Evolutionary conservation across 1,140 invertebrate species (phyloP).

Genomic region (Drosophila insularis): DNA sequence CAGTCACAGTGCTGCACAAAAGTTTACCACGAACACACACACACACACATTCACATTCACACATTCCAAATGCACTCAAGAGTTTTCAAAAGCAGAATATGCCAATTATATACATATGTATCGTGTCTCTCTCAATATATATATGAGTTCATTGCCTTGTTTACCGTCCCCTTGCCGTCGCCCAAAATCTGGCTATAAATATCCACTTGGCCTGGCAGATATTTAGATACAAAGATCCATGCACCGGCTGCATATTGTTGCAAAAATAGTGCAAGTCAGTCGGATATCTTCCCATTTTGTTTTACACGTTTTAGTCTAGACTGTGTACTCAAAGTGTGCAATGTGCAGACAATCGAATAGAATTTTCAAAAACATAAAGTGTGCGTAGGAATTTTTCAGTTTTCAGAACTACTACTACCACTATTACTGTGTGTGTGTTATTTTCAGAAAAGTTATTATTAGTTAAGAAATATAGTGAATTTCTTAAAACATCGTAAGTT

Average conservation of each 20-base stretch:
- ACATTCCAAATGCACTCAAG: conserved; percentile 26
- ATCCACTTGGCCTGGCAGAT: conserved; percentile 30
- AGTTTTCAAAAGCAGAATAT: conserved; percentile 54
- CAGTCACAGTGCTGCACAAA: conserved; percentile 56
- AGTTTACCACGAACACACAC: conserved; percentile 22
- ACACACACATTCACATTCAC: no score
- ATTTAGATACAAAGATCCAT: conserved; percentile 46
- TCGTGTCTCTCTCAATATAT: conserved; percentile 31
- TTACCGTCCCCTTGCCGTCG: conserved; percentile 51
- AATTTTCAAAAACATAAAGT: conserved; percentile 11
- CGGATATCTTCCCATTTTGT: conserved; percentile 32
- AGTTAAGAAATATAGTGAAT: no score
- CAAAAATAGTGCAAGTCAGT: conserved; percentile 54
- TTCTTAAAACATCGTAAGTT: not conserved
- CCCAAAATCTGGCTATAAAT: conserved; percentile 60
- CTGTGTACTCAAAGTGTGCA: conserved; percentile 37
- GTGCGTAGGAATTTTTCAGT: not conserved
- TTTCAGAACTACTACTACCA: not conserved
- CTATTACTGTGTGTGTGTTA: not conserved
- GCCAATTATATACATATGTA: conserved; percentile 52
- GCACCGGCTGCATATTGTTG: conserved; percentile 53
- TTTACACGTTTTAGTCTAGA: conserved; percentile 54
- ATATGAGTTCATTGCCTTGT: conserved; percentile 74
- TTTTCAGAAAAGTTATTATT: not conserved
- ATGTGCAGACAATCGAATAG: conserved; percentile 38